Evolutionary conservation across 2,113 vertebrate genomes (phyloP).

Genomic region (Sander lucioperca): DNA sequence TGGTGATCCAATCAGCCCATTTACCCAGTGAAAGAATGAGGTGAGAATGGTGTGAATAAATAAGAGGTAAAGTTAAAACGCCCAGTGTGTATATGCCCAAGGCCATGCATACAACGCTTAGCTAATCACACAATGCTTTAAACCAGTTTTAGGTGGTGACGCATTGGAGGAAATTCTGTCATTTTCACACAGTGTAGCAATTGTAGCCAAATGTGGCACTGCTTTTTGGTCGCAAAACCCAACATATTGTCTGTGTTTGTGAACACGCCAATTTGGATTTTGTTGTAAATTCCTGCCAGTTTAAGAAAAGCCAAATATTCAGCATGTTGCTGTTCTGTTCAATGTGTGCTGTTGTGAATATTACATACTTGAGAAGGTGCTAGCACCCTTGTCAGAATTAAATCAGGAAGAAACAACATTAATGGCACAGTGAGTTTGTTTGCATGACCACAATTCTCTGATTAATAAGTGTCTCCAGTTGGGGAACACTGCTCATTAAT

Average conservation of each 20-base stretch:
- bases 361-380: not conserved
- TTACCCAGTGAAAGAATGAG: not conserved
- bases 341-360: not conserved
- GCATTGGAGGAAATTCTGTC: not conserved
- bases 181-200: not conserved
- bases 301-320: no score
- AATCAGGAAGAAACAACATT: not conserved
- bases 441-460: not conserved
- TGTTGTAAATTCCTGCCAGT: not conserved
- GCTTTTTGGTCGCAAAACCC: not conserved
- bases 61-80: not conserved
- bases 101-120: not conserved
- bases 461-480: not conserved
- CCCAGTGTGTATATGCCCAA: not conserved
- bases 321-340: not conserved
- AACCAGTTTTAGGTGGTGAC: not conserved
- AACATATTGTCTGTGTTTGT: not conserved
- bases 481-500: not conserved
- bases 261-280: not conserved
- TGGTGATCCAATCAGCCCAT: not conserved
- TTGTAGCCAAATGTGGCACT: not conserved
- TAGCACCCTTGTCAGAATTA: not conserved
- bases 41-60: constrained; percentile 5
- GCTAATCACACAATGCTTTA: not conserved
- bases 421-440: not conserved